Evolutionary conservation across 1,140 invertebrate genomes (phyloP).

Genomic region (Idris sp.): DNA sequence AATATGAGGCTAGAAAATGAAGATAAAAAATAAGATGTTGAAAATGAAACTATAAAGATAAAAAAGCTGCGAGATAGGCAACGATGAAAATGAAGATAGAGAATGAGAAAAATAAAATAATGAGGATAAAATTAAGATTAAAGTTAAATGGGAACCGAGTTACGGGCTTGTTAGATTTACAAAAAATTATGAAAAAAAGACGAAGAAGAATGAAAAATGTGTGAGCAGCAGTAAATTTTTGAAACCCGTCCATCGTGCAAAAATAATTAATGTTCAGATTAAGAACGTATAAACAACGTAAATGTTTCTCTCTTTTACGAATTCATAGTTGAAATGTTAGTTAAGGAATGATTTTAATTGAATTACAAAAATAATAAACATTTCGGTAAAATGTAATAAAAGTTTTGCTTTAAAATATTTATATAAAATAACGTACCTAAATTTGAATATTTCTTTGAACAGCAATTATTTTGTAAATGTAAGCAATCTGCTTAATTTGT

Average conservation of each 20-base stretch:
- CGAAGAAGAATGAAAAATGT: not conserved
- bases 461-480: slow-evolving; percentile 8
- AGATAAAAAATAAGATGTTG: slow-evolving; percentile 34
- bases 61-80: slow-evolving; percentile 7
- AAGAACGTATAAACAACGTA: too few relatives aligned
- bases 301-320: too few relatives aligned
- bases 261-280: too few relatives aligned
- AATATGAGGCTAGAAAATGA: slow-evolving; percentile 25
- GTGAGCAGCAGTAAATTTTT: too few relatives aligned
- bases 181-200: not conserved
- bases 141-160: slow-evolving; percentile 5
- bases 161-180: not conserved
- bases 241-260: too few relatives aligned
- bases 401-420: too few relatives aligned
- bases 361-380: too few relatives aligned
- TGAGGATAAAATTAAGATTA: slow-evolving; percentile 24
- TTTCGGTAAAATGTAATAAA: too few relatives aligned
- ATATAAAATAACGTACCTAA: too few relatives aligned
- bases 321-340: too few relatives aligned
- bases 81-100: slow-evolving; percentile 17
- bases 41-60: slow-evolving; percentile 28
- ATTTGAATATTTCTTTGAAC: too few relatives aligned
- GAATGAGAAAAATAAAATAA: not conserved
- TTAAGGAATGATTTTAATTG: too few relatives aligned
- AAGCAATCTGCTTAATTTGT: slow-evolving; percentile 17